A percentile compares a stretch with the other conserved stretches of the same genome.
Evolutionary conservation across 2,888 invertebrate species (phyloP).

Genomic region (Amphipoea lucens): DNA sequence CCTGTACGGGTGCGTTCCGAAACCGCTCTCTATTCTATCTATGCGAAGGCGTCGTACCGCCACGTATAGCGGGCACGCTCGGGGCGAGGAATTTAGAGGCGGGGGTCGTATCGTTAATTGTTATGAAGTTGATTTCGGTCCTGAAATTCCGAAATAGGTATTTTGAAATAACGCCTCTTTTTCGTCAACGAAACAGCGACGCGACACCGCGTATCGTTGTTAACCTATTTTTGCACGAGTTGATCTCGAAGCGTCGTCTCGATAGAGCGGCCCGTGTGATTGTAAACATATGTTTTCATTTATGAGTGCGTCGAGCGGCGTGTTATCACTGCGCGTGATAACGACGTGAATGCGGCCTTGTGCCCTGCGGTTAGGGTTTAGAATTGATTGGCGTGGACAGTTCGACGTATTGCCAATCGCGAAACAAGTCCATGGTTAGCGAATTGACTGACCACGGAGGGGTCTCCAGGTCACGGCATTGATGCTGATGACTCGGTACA

Average conservation of each 20-base stretch:
- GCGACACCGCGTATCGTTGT: conserved; percentile 53
- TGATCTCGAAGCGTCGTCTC: conserved; percentile 60
- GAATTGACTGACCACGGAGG: conserved; percentile 78
- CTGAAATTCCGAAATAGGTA: conserved; percentile 90
- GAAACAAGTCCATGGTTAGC: conserved; percentile 85
- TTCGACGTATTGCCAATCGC: conserved; percentile 73
- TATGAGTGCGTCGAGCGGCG: conserved; percentile 75
- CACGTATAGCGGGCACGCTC: conserved; percentile 90
- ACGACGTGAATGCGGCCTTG: conserved; percentile 79
- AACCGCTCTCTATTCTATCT: conserved; percentile 91
- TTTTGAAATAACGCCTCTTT: conserved; percentile 89
- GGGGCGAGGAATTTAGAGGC: conserved; percentile 91
- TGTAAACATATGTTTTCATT: conserved; percentile 76
- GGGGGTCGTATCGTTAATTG: conserved; percentile 91
- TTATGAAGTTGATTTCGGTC: conserved; percentile 91
- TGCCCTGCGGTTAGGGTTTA: conserved; percentile 71
- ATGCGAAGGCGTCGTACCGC: conserved; percentile 90
- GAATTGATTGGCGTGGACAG: conserved; percentile 66
- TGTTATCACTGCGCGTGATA: conserved; percentile 86
- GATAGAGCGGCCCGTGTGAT: conserved; percentile 62
- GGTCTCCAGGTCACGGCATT: conserved; percentile 81
- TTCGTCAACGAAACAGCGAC: conserved; percentile 77
- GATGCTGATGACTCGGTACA: conserved; percentile 64
- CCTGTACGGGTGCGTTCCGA: conserved; percentile 89
- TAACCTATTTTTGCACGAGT: conserved; percentile 66